These are phyloP conservation scores for Acipenser ruthenus DNA, from an alignment of 2,797 vertebrate species.

Conservation along the genomic window DNA sequence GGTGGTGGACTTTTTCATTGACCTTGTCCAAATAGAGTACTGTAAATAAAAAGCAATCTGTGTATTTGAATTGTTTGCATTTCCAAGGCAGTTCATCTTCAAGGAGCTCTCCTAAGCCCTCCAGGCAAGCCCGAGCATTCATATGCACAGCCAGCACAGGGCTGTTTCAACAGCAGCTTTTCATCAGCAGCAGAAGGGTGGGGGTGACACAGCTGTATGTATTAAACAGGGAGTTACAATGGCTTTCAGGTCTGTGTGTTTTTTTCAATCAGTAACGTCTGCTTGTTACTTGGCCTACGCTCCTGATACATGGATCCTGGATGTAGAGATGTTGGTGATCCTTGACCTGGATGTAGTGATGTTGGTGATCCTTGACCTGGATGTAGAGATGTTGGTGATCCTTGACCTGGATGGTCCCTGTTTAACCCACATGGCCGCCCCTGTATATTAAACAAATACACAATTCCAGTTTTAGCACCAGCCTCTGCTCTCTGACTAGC, in stretches of 20 bases:
- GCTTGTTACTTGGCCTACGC: neutral
- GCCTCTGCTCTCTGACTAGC: too few relatives aligned
- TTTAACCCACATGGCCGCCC: neutral
- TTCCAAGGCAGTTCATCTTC: neutral
- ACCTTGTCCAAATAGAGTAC: neutral
- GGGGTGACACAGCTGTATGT: neutral
- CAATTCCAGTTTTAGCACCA: too few relatives aligned
- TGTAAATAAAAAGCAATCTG: neutral
- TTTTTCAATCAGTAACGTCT: neutral
- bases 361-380: too few relatives aligned
- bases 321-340: neutral
- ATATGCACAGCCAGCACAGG: neutral
- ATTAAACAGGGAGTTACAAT: neutral
- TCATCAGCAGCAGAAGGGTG: neutral
- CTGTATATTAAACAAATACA: conserved; percentile 14
- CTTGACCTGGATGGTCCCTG: neutral
- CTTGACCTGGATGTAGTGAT: neutral
- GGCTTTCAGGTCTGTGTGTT: neutral
- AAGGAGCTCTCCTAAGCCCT: too few relatives aligned
- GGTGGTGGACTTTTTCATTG: neutral
- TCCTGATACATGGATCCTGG: neutral
- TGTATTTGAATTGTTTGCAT: neutral
- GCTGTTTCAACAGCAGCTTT: neutral
- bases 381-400: too few relatives aligned
- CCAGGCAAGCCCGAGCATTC: neutral